Evolutionary conservation across 2,113 vertebrate genomes (phyloP), one percentile per base, ranked within the genome.

Genomic region (Nannospalax galili): DNA sequence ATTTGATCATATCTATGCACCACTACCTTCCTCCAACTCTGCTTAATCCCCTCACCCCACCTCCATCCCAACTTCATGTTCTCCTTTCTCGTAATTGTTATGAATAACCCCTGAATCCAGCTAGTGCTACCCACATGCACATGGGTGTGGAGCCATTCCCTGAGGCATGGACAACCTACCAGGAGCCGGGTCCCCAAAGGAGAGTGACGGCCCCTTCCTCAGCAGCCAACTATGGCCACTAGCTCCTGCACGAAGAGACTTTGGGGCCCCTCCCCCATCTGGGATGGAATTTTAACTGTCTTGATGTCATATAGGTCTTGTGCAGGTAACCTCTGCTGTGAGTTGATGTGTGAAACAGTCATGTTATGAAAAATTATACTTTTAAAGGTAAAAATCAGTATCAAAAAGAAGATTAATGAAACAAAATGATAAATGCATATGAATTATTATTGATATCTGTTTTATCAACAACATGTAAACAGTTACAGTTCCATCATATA

Each of bases 391-490:
- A 95, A 24, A 85, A 92, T 35, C 48, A 73, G 26, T 56, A 78
- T 20, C 48, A 78, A 69, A 91, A 65, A 56, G 60, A 81, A 85
- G 94, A 42, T 52, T 84, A 89, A 67, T 91, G 35, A 87, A 95
- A 79, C 12, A 88, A 95, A 48, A 86, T 86, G 37, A 70, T 45
- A 90, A 56, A 64, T 14, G 24, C 26, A 65, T 10, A 56, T 30
- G 77, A 42, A 69, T 35, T 52, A 52, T 52, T 52, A 11, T 52
- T 52, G 48, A n/a, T 19, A 87, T 93, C 28, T 78, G 37, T 20
- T 70, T 93, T 80, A 91, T 70, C 58, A 96, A 94, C 92, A 84
- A 72, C 24, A 84, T 37, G 32, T 28, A 82, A 92, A 84, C n/a
- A 28, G 6, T 52, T 72, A 65, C 1, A 58, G 20, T 37, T 67